Base-by-base conservation (phyloP, 1,140 invertebrate species). In the Drosophila miranda region DNA sequence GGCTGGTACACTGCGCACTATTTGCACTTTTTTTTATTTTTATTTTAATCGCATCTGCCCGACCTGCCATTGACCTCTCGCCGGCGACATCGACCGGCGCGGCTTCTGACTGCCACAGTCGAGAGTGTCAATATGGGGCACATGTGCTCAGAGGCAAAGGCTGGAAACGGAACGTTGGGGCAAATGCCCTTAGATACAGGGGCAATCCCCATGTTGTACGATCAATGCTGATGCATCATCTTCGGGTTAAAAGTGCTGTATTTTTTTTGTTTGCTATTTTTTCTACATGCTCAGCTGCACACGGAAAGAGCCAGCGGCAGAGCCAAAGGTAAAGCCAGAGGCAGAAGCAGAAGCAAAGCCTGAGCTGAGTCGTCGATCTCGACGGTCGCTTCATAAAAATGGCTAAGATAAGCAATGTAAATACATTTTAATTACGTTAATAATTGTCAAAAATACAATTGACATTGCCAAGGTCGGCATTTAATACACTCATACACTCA, bases 391-490 rank as follows among this genome's bases (percentile, higher is more conserved):
- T 82, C 64, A 63, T 69, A 88, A 87, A 71, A 78, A 66, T 78
- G 61, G 66, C 61, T 68, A 70, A 88, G 83, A 83, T 88, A 69
- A 88, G 58, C 63, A 61, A 82, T 87, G 82, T 87, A 87, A 86
- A 87, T 86, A 73, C 78, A 82, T 87, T 89, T 89, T 81, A 86
- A 89, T 89, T 89, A 89, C 86, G 81, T 81, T 89, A 89, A 89
- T 89, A 89, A 89, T 89, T 89, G 86, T 86, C 81, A 66, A 86
- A 89, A 81, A 83, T 73, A 77, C 75, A 82, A 87, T 86, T 86
- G 86, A 52, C 86, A 89, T 76, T 81, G 86, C 75, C 86, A 89
- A 89, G 86, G 86, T 75, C 68, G 62, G 59, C 51, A 62, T 82
- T 82, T 68, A 61, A 50, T 46, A 64, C 46, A 71, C 59, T 43